phyloP scores from a whole-genome alignment of 2,888 invertebrate genomes.

The Chrysolina oricalcia region DNA sequence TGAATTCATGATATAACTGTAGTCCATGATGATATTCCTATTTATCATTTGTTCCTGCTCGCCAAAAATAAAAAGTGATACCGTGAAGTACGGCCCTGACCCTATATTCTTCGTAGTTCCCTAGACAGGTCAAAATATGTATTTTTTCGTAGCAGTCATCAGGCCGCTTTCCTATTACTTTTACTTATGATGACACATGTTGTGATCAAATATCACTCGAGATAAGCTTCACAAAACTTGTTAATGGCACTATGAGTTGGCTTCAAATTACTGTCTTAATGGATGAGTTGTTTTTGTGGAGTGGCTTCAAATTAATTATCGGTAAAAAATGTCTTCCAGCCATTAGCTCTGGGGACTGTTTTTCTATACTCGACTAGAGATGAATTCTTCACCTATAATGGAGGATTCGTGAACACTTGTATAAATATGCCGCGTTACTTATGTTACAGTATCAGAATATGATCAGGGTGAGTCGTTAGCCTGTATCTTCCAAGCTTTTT shows the following conservation, averaged over 20 bases:
- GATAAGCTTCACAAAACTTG: constrained; percentile 63
- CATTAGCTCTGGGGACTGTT: constrained; percentile 51
- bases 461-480: constrained; percentile 8
- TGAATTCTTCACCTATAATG: constrained; percentile 47
- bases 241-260: constrained; percentile 65
- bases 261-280: constrained; percentile 69
- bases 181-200: constrained; percentile 64
- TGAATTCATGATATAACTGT: too few species aligned
- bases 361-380: constrained; percentile 43
- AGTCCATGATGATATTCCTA: too few species aligned
- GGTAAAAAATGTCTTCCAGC: constrained; percentile 56
- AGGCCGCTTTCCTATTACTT: constrained; percentile 57
- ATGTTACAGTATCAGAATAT: constrained; percentile 34
- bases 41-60: too few species aligned
- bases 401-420: constrained; percentile 47
- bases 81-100: constrained; percentile 17
- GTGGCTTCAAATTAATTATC: constrained; percentile 69
- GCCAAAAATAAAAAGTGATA: too few species aligned
- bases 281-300: constrained; percentile 70
- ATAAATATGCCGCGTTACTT: constrained; percentile 48
- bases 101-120: constrained; percentile 25
- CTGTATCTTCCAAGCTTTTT: constrained; percentile 9
- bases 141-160: constrained; percentile 41
- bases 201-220: constrained; percentile 65
- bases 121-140: constrained; percentile 49